Evolutionary conservation across 2,113 vertebrate genomes (phyloP).

Genomic region (Gobio gobio): DNA sequence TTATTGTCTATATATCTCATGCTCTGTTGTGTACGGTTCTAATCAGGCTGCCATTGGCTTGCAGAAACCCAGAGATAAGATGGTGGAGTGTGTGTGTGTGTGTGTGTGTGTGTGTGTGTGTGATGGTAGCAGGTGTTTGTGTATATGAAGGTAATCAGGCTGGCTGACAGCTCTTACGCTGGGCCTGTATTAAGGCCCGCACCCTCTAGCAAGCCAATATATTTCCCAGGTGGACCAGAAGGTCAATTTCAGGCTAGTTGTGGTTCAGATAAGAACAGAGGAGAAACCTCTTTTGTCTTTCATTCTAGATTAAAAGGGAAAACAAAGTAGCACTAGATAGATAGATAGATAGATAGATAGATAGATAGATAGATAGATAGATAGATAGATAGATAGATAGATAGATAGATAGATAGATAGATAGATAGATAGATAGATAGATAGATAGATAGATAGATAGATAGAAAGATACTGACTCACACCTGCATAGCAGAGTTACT

Average conservation of each 20-base stretch:
- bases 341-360: slow-evolving; percentile 15
- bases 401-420: slow-evolving; percentile 32
- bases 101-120: slow-evolving; percentile 25
- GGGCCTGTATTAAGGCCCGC: slow-evolving; percentile 64
- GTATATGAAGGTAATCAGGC: slow-evolving; percentile 69
- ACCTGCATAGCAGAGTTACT: not conserved
- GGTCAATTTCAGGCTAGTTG: slow-evolving; percentile 63
- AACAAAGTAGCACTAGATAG: slow-evolving; percentile 39
- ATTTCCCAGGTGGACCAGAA: slow-evolving; percentile 64
- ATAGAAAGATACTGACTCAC: not conserved
- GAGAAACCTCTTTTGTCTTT: slow-evolving; percentile 55
- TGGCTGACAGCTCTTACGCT: slow-evolving; percentile 72
- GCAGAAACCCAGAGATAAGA: slow-evolving; percentile 8
- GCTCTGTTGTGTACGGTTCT: not conserved
- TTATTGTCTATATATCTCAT: not conserved
- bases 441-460: not conserved
- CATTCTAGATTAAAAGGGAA: slow-evolving; percentile 12
- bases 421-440: too few species aligned
- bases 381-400: too few species aligned
- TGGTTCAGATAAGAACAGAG: slow-evolving; percentile 56
- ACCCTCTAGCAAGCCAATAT: slow-evolving; percentile 69
- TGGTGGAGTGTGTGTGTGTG: slow-evolving; percentile 18
- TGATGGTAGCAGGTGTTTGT: slow-evolving; percentile 72
- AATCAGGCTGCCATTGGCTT: slow-evolving; percentile 19
- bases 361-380: too few species aligned